Base-by-base conservation (phyloP, 2,797 vertebrate species). In the Orestias chungarensis region DNA sequence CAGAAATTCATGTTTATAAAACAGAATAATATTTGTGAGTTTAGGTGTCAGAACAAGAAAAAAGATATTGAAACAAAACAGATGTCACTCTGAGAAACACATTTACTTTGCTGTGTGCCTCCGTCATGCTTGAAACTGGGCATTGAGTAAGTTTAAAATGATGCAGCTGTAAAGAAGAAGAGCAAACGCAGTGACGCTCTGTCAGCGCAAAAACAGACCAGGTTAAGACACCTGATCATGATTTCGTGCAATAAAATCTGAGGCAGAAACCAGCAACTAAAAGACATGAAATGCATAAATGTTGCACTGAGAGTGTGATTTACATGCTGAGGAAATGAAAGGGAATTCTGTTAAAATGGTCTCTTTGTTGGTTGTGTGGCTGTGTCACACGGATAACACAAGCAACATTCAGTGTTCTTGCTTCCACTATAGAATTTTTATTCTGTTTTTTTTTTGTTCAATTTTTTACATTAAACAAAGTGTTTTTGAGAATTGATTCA, bases 171-270 rank as follows among this genome's bases (percentile, higher is more conserved):
- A 59, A 64, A 62, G 29, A 65, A 79, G 31, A 82, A 71, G 64
- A 69, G 62, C 70, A 86, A 62, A 89, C 86, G 88, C 73, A 84
- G 84, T 79, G 84, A 85, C 75, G 83, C 80, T 87, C 85, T 90
- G 86, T 87, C 64, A 66, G 81, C 55, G 68, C 70, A 72, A 74
- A 80, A 87, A 87, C 82, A 86, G 86, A 82, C 89, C 88, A 89
- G 83, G 87, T 78, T 75, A 68, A 74, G 86, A 86, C 88, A 87
- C 80, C 82, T 55, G 33, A 81, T 74, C 73, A 78, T 83, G 80
- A 61, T 27, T 42, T 59, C 0, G 1, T 43, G 54, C 70, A 25
- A 49, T 68, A 38, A 70, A 78, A 70, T 79, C 46, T 44, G 71
- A 75, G 43, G 71, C 25, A 35, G 59, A 35, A 43, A 76, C 71